A percentile compares a stretch with the other conserved stretches of the same genome.
Conservation (phyloP, 2,113 vertebrate species). For the Prietella phreatophila region DNA sequence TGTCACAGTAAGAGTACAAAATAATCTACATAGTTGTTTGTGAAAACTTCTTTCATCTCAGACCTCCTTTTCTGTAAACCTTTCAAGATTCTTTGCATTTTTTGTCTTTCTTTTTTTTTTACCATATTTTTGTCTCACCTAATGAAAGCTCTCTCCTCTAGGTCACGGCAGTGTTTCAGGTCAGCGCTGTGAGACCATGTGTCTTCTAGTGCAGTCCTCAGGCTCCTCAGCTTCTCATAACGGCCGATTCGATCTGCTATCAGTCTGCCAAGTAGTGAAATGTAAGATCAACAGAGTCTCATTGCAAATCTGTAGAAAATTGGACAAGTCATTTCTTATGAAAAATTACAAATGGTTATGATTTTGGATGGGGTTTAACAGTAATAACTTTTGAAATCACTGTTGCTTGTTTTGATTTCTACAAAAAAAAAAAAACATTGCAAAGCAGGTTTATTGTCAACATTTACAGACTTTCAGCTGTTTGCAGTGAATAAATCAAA, state of each 20-base stretch:
- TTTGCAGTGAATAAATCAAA: too few relatives aligned
- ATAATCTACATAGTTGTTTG: background rate
- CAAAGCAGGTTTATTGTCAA: too few relatives aligned
- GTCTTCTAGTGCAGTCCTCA: constrained; percentile 67
- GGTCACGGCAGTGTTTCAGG: constrained; percentile 71
- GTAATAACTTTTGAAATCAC: background rate
- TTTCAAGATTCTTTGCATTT: background rate
- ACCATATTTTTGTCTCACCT: constrained; percentile 59
- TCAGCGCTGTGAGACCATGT: constrained; percentile 68
- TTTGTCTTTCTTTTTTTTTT: background rate
- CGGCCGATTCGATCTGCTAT: constrained; percentile 57
- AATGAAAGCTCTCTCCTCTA: constrained; percentile 70
- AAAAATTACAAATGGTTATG: background rate
- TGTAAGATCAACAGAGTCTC: background rate
- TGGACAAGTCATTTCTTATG: background rate
- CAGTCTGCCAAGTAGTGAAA: constrained; percentile 57
- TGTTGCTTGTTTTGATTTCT: background rate
- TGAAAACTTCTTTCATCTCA: background rate
- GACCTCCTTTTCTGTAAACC: background rate
- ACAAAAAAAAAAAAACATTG: background rate
- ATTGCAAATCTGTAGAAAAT: background rate
- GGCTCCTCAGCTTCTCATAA: constrained; percentile 62
- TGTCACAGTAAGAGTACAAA: background rate
- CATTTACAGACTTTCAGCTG: too few relatives aligned
- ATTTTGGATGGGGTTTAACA: background rate